These are phyloP conservation scores for Acleris emargana DNA, from an alignment of 2,888 invertebrate species.

Conservation along the genomic window DNA sequence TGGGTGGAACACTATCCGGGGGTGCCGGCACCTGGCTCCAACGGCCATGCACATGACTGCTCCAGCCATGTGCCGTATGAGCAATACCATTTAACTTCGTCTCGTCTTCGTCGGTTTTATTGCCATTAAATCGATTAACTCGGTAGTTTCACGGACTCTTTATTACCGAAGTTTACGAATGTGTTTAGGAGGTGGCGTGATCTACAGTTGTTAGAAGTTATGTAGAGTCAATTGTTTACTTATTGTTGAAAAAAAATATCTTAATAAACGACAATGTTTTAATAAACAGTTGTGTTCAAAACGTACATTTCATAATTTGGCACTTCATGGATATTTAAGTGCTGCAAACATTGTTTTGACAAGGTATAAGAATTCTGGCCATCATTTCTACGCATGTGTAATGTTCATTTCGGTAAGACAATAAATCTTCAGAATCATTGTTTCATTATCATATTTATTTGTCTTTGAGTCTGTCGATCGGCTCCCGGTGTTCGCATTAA, in stretches of 20 bases:
- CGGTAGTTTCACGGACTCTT: conserved; percentile 11
- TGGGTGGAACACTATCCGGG: conserved; percentile 55
- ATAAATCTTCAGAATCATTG: conserved; percentile 19
- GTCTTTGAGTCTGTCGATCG: conserved; percentile 53
- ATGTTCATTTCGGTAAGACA: no score
- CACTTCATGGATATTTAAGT: not conserved
- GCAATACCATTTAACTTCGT: conserved; percentile 45
- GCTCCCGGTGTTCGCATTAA: conserved; percentile 64
- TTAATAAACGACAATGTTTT: no score
- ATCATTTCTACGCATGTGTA: no score
- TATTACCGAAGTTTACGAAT: conserved; percentile 27
- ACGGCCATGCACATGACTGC: conserved; percentile 55
- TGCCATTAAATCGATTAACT: conserved; percentile 18
- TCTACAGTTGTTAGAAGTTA: not conserved
- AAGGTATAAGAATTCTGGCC: no score
- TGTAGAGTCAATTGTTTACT: not conserved
- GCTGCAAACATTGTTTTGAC: not conserved
- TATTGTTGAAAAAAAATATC: no score
- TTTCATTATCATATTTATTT: conserved; percentile 36
- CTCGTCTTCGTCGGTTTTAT: conserved; percentile 35
- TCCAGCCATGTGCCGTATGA: conserved; percentile 42
- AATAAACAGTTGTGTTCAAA: no score
- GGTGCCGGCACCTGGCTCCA: conserved; percentile 51
- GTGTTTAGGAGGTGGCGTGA: conserved; percentile 7
- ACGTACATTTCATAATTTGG: no score